phyloP scores from a whole-genome alignment of 37 sponge, comb jelly and placozoan genomes.

The Ianthella basta region DNA sequence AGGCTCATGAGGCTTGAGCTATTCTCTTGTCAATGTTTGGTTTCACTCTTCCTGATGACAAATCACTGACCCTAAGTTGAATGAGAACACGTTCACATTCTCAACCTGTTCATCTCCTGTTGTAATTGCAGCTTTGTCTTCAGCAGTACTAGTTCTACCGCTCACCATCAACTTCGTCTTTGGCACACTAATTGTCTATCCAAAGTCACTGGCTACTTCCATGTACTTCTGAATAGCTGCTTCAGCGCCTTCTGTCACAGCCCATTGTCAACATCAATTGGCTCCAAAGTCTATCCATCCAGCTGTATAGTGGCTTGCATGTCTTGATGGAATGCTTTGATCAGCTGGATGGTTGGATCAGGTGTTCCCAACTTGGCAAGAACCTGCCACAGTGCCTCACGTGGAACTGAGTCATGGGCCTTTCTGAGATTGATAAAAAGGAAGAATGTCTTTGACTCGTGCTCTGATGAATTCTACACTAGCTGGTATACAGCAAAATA shows the following conservation, averaged over 20 bases:
- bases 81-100: too few species aligned
- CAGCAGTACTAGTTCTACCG: background rate
- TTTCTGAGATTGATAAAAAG: background rate
- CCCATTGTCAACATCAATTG: background rate
- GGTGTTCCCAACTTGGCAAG: conserved; percentile 5
- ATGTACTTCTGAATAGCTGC: background rate
- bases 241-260: background rate
- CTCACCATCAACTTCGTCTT: background rate
- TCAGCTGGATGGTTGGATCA: background rate
- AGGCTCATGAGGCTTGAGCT: too few species aligned
- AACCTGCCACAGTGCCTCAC: conserved; percentile 8
- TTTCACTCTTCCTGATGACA: too few species aligned
- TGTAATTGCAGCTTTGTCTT: too few species aligned
- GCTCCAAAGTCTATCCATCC: background rate
- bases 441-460: background rate
- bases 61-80: too few species aligned
- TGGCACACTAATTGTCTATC: background rate
- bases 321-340: conserved; percentile 11
- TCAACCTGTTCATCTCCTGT: too few species aligned
- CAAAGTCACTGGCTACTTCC: background rate
- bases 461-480: background rate
- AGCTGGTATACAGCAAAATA: too few species aligned
- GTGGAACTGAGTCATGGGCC: background rate
- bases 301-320: conserved; percentile 4
- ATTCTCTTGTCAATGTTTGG: too few species aligned